A percentile compares a stretch with the other conserved stretches of the same genome.
phyloP scores from a whole-genome alignment of 2,888 invertebrate species.

The Spilarctia lutea region DNA sequence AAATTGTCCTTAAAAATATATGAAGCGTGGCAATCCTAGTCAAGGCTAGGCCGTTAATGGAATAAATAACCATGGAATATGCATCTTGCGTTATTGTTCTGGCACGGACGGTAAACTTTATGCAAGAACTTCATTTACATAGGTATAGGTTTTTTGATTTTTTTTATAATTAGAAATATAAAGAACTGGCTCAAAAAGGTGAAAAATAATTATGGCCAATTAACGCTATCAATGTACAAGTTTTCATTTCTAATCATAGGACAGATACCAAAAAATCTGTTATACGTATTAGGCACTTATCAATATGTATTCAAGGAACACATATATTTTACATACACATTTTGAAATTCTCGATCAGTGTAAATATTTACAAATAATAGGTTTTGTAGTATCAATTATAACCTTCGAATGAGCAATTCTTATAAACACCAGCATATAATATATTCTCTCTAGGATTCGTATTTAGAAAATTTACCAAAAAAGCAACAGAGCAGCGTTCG shows the following conservation, averaged over 20 bases:
- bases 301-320: too few species aligned
- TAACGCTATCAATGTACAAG: neutral
- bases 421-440: too few species aligned
- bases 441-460: too few species aligned
- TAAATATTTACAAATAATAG: too few species aligned
- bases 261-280: neutral
- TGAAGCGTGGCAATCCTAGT: neutral
- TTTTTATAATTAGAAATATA: neutral
- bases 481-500: too few species aligned
- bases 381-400: too few species aligned
- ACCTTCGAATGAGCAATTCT: too few species aligned
- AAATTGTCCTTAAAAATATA: neutral
- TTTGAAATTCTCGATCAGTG: too few species aligned
- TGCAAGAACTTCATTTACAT: conserved; percentile 15
- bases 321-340: too few species aligned
- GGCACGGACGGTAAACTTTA: conserved; percentile 41
- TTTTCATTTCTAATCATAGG: neutral
- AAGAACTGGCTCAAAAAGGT: neutral
- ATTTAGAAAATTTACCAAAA: too few species aligned
- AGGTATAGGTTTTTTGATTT: neutral
- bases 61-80: conserved; percentile 47
- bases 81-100: conserved; percentile 49
- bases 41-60: conserved; percentile 29
- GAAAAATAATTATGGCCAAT: neutral
- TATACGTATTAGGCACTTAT: neutral